A percentile compares a stretch with the other conserved stretches of the same genome.
Conservation (phyloP, 2,113 vertebrate genomes). For the Sciurus niger region DNA sequence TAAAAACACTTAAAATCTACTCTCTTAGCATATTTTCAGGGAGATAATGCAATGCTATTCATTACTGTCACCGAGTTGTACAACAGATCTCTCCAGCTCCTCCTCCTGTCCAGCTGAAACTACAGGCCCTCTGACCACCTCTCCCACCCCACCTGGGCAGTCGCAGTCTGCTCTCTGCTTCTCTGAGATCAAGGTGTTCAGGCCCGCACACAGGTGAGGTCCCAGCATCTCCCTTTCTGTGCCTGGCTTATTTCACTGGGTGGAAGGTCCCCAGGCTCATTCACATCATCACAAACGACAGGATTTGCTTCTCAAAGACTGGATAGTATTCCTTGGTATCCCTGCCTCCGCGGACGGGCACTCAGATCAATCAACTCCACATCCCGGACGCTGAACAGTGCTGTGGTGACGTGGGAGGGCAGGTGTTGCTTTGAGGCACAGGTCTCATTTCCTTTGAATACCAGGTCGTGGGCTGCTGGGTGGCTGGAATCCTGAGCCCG, state of each 20-base stretch:
- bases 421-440: background rate
- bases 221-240: too few relatives aligned
- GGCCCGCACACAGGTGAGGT: background rate
- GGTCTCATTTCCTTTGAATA: background rate
- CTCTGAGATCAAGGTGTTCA: background rate
- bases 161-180: background rate
- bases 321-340: too few relatives aligned
- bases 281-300: background rate
- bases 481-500: too few relatives aligned
- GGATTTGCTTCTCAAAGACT: background rate
- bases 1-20: background rate
- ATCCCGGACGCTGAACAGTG: background rate
- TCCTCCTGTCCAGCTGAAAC: background rate
- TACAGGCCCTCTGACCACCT: too few relatives aligned
- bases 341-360: background rate
- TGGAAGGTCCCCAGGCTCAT: fast-evolving
- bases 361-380: too few relatives aligned
- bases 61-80: fast-evolving
- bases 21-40: background rate
- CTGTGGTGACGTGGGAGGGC: background rate
- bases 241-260: too few relatives aligned
- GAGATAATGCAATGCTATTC: background rate
- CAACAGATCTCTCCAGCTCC: too few relatives aligned
- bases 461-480: background rate
- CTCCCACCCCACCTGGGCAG: background rate